Base-by-base conservation (phyloP, 2,888 invertebrate species). In the Drosophila emarginata region DNA sequence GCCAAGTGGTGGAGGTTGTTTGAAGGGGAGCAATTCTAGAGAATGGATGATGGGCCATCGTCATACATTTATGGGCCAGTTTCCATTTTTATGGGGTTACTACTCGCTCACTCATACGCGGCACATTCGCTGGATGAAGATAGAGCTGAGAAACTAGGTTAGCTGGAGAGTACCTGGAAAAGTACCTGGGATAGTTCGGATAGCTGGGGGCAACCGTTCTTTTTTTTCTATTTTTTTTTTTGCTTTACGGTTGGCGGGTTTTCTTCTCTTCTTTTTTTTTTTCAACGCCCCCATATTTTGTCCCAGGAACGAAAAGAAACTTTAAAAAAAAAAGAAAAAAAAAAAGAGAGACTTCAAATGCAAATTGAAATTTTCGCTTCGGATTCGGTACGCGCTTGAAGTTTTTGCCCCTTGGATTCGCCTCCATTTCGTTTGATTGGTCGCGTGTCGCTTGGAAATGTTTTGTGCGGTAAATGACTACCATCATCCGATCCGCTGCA, bases 371-470 rank as follows among this genome's bases (percentile, higher is more conserved):
- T 32, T 32, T 32, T 32, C 32, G 9, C 32, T 32, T 50, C 50
- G 28, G 45, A 63, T 52, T 64, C 64, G 39, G 53, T 28, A 51
- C 56, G 51, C 62, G 23, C n/a, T 56, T 56, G 52, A 52, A 52
- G 11, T 28, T 26, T 2, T 26, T 26, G n/a, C 18, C 18, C 18
- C 45, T 45, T 21, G 6, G 45, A n/a, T 7, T 28, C 28, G 59
- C 28, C 32, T 26, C 54, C 23, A 54, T 15, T 15, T 54, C 60
- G 15, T 50, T 15, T 21, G 51, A 18, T 50, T 37, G 26, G 32
- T 74, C 74, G 67, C 67, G 64, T 60, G 52, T 59, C 64, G 72
- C 64, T 71, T 28, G 60, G 69, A 69, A 75, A 77, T 77, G 77
- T 74, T 70, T 74, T 26, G 26, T 26, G 26, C 26, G 26, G 26